phyloP scores from a whole-genome alignment of 2,797 vertebrate species.

The Hemibagrus guttatus region DNA sequence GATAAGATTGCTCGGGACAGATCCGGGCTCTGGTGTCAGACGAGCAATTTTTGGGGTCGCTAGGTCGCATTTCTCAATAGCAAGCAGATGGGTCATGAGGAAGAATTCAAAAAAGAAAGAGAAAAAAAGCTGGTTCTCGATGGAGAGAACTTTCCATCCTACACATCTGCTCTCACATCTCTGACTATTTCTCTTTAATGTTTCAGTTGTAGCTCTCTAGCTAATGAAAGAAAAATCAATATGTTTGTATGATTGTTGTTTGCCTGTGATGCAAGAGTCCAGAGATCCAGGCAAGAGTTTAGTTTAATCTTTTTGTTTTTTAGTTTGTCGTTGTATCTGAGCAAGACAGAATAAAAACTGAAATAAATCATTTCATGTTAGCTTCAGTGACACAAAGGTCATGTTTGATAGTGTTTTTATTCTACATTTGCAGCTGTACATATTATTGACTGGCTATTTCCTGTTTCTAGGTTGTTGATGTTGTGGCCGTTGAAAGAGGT shows the following conservation, averaged over 20 bases:
- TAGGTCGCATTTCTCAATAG: conserved; percentile 23
- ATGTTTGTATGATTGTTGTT: conserved; percentile 36
- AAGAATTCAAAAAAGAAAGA: neutral
- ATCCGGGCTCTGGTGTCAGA: conserved; percentile 57
- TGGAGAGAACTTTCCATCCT: conserved; percentile 5
- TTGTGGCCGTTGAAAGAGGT: neutral
- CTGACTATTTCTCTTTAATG: neutral
- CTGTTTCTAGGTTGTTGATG: neutral
- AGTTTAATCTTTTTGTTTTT: neutral
- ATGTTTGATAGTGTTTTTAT: neutral
- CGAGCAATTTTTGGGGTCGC: conserved; percentile 44
- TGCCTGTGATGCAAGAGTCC: conserved; percentile 33
- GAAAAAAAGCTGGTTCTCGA: neutral
- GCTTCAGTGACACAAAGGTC: neutral
- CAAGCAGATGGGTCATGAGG: conserved; percentile 41
- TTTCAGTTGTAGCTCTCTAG: conserved; percentile 6
- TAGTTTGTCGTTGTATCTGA: neutral
- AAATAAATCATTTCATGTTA: conserved; percentile 5
- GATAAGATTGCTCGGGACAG: conserved; percentile 53
- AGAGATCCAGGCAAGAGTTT: conserved; percentile 17
- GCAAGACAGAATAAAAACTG: neutral
- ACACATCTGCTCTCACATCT: neutral
- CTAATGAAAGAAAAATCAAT: neutral
- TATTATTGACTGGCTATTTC: neutral
- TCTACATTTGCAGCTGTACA: neutral